phyloP scores from a whole-genome alignment of 2,888 invertebrate genomes.

The Dorcus parallelipipedus region DNA sequence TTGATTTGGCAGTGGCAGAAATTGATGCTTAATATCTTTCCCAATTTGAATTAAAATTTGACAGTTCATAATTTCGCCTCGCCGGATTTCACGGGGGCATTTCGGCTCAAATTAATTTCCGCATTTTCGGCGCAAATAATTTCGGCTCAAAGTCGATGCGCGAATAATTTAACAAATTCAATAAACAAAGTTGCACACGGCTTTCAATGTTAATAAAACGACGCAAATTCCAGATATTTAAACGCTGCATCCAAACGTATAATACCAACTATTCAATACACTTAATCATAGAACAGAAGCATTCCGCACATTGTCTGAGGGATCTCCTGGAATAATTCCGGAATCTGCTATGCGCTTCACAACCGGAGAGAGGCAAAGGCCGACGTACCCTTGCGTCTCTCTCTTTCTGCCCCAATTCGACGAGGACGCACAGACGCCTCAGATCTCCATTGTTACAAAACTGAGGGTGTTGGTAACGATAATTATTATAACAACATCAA shows the following conservation, averaged over 20 bases:
- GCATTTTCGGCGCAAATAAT: too few relatives aligned
- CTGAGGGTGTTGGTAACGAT: not conserved
- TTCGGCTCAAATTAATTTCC: too few relatives aligned
- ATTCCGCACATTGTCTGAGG: constrained; percentile 23
- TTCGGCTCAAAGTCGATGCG: too few relatives aligned
- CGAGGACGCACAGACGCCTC: not conserved
- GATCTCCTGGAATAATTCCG: constrained; percentile 16
- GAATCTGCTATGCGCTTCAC: constrained; percentile 5
- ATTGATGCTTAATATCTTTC: too few relatives aligned
- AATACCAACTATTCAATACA: constrained; percentile 23
- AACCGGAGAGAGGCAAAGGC: not conserved
- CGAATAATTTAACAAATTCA: too few relatives aligned
- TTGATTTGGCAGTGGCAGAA: too few relatives aligned
- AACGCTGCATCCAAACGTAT: constrained; percentile 13
- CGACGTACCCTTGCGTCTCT: not conserved
- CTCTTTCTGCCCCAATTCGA: not conserved
- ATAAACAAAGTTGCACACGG: too few relatives aligned
- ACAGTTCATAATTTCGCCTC: too few relatives aligned
- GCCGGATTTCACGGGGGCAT: too few relatives aligned
- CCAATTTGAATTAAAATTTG: too few relatives aligned
- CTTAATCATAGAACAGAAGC: constrained; percentile 27
- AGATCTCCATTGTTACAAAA: not conserved
- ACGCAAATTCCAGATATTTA: constrained; percentile 17
- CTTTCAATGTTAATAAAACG: constrained; percentile 11
- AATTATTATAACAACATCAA: not conserved